phyloP scores from a whole-genome alignment of 2,888 invertebrate species.

The Taenaris catops region DNA sequence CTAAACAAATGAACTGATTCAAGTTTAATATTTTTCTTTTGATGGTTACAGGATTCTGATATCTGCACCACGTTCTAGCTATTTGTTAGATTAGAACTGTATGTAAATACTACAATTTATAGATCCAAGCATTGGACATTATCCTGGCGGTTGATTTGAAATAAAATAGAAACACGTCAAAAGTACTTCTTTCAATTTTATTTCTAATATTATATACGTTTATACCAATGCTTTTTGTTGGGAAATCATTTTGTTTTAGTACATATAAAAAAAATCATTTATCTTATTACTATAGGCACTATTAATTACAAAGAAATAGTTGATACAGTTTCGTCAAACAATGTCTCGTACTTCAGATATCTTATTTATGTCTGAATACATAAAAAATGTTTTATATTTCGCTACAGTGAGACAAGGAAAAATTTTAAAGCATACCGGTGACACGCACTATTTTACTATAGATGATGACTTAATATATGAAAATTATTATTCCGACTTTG shows the following conservation, averaged over 20 bases:
- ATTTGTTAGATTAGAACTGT: no score
- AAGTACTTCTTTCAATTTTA: conserved; percentile 11
- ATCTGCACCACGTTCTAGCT: no score
- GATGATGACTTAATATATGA: conserved; percentile 90
- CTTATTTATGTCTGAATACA: conserved; percentile 64
- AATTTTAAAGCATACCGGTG: conserved; percentile 82
- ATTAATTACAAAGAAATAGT: neutral
- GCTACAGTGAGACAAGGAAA: conserved; percentile 82
- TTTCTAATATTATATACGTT: conserved; percentile 7
- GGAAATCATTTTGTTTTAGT: conserved; percentile 17
- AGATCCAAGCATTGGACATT: no score
- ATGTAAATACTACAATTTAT: no score
- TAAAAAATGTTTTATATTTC: conserved; percentile 88
- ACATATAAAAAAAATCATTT: conserved; percentile 5
- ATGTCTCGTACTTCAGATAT: conserved; percentile 60
- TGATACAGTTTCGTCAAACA: neutral
- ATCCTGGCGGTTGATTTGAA: neutral
- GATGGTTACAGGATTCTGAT: no score
- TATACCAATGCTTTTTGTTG: conserved; percentile 13
- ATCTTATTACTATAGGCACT: neutral
- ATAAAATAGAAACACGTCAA: conserved; percentile 6
- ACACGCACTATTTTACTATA: conserved; percentile 87
- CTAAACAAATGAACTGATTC: no score
- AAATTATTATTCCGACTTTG: conserved; percentile 94
- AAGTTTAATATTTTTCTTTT: no score